A percentile compares a stretch with the other conserved stretches of the same genome.
Evolutionary conservation across 2,888 invertebrate species (phyloP).

Genomic region (Himalopsyche japonica): DNA sequence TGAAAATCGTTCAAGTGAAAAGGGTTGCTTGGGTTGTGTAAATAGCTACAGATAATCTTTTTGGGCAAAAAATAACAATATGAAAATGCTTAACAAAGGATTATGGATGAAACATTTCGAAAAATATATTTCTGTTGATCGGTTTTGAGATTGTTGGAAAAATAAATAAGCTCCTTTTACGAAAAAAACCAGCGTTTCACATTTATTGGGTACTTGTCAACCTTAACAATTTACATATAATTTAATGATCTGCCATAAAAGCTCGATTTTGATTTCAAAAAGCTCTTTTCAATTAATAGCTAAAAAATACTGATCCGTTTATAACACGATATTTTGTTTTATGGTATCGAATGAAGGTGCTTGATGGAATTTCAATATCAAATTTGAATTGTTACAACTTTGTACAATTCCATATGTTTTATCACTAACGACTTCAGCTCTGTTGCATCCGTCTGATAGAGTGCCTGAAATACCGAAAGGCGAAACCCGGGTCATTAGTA

Average conservation of each 20-base stretch:
- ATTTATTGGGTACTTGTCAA: neutral
- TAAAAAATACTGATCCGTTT: too few species aligned
- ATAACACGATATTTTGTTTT: too few species aligned
- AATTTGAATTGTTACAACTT: too few species aligned
- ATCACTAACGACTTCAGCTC: too few species aligned
- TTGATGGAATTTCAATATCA: too few species aligned
- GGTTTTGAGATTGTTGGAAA: neutral
- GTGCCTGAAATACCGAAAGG: too few species aligned
- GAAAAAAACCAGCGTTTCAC: neutral
- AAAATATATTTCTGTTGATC: neutral
- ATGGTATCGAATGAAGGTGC: too few species aligned
- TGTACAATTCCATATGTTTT: too few species aligned
- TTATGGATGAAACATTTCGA: neutral
- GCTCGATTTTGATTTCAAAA: too few species aligned
- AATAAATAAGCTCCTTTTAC: neutral
- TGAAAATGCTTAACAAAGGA: neutral
- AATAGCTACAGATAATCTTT: neutral
- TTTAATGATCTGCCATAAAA: neutral
- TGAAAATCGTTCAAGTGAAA: neutral
- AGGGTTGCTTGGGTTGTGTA: neutral
- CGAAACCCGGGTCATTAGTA: too few species aligned
- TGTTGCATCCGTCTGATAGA: too few species aligned
- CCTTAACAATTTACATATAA: neutral
- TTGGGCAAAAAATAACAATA: neutral
- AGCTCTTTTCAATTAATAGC: too few species aligned